Evolutionary conservation across 1,140 invertebrate genomes (phyloP).

Genomic region (Homalodisca vitripennis): DNA sequence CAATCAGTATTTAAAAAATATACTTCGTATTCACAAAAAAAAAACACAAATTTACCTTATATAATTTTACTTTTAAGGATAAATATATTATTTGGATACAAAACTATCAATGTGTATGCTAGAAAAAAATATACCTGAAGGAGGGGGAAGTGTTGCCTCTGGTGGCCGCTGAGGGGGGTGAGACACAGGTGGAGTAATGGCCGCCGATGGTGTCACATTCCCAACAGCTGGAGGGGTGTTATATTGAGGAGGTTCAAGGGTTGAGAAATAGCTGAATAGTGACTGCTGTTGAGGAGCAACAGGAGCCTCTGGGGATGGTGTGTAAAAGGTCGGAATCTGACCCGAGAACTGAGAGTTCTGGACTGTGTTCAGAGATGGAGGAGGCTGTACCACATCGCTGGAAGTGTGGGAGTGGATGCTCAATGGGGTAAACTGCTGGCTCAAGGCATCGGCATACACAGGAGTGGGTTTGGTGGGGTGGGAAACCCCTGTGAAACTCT

Average conservation of each 20-base stretch:
- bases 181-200: neutral
- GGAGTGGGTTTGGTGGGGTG: conserved; percentile 16
- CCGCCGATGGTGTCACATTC: no score
- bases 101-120: no score
- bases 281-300: neutral
- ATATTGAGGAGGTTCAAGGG: neutral
- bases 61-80: no score
- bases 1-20: no score
- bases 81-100: no score
- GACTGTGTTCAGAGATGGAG: neutral
- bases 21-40: no score
- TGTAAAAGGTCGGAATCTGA: neutral
- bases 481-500: conserved; percentile 8
- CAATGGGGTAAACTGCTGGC: no score
- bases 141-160: neutral
- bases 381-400: neutral
- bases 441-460: conserved; percentile 8
- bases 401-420: conserved; percentile 1
- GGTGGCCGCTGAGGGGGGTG: neutral
- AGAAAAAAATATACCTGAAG: conserved; percentile 13
- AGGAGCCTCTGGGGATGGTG: neutral
- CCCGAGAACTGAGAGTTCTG: no score
- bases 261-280: neutral
- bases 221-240: neutral
- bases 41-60: no score